Percentiles rank a stretch among this genome's conserved stretches.
These are phyloP conservation scores for Solenodon paradoxus DNA, from an alignment of 2,113 vertebrate genomes.

Conservation along the genomic window DNA sequence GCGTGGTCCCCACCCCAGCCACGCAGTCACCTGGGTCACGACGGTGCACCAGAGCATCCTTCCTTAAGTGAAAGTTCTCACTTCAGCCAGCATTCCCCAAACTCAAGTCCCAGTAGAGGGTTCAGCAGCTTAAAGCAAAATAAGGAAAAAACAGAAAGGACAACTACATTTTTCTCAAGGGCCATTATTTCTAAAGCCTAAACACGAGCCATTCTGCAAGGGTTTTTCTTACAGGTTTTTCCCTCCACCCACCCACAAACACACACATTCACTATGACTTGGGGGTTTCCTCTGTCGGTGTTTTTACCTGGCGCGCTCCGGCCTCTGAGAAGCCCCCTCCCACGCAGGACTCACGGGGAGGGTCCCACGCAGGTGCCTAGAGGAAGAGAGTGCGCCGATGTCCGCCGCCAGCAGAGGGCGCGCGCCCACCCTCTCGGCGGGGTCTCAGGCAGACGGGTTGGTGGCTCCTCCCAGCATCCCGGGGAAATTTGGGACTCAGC, in stretches of 20 bases:
- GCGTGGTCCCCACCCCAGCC: no score
- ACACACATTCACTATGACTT: no score
- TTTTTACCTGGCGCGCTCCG: no score
- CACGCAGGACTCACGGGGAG: fast-evolving
- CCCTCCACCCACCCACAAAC: no score
- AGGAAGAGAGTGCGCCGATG: fast-evolving
- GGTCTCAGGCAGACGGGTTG: no score
- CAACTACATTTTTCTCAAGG: neutral
- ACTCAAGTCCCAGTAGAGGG: neutral
- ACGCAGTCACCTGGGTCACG: no score
- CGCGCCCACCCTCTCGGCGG: no score
- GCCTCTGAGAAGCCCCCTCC: neutral
- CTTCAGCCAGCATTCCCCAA: neutral
- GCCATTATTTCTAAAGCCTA: no score
- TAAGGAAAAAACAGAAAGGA: neutral
- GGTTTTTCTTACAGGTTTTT: neutral
- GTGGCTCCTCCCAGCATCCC: neutral
- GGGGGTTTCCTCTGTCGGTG: no score
- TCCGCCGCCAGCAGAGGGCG: conserved; percentile 57
- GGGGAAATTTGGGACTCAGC: fast-evolving
- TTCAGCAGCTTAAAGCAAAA: no score
- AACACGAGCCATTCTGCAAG: neutral
- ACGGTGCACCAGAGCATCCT: no score
- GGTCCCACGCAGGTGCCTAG: fast-evolving
- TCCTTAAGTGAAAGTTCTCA: neutral